Evolutionary conservation across 2,113 vertebrate genomes (phyloP), one percentile per base, ranked within the genome.

Genomic region (Chionomys nivalis): DNA sequence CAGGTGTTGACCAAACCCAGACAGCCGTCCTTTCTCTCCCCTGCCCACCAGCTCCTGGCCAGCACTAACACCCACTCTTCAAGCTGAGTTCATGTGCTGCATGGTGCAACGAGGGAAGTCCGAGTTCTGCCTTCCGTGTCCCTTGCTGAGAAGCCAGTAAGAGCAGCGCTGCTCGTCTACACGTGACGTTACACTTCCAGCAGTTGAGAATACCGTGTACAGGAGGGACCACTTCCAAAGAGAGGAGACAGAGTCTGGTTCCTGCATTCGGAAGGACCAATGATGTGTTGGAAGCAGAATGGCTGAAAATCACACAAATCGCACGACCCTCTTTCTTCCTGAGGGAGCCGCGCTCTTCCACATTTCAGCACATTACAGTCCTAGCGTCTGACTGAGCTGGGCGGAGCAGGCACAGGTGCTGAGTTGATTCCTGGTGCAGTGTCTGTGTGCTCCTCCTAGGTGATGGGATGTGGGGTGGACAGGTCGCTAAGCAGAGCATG

Each of bases 401-500:
- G 96, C 95, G 96, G 90, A 97, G 97, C 94, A 70, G 39, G 93
- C 65, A 33, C 44, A 75, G 87, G 96, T 95, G 87, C 86, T 95
- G 72, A 97, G 90, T 78, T 91, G 78, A 58, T 93, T 98, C 96
- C 87, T 96, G 97, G 94, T 70, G 92, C 28, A 70, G 86, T 91
- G 96, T 97, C 98, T 98, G 97, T 98, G 96, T 95, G 86, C 55
- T 52, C 92, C 97, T 98, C 75, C 96, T 82, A 86, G 97, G 96
- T 93, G 91, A 82, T 96, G 52, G 66, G 78, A 81, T 96, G 93
- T 92, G 94, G 93, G 81, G 87, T 93, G 96, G 98, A 97, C 97
- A 88, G 95, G 96, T 97, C 94, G 92, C 96, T 77, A 28, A 78
- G 89, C 47, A 61, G 92, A 97, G 97, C 47, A n/a, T 72, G 79